A percentile compares a stretch with the other conserved stretches of the same genome.
These are phyloP conservation scores for Pseudorhombus dupliciocellatus DNA, from an alignment of 2,113 vertebrate genomes.

Conservation along the genomic window DNA sequence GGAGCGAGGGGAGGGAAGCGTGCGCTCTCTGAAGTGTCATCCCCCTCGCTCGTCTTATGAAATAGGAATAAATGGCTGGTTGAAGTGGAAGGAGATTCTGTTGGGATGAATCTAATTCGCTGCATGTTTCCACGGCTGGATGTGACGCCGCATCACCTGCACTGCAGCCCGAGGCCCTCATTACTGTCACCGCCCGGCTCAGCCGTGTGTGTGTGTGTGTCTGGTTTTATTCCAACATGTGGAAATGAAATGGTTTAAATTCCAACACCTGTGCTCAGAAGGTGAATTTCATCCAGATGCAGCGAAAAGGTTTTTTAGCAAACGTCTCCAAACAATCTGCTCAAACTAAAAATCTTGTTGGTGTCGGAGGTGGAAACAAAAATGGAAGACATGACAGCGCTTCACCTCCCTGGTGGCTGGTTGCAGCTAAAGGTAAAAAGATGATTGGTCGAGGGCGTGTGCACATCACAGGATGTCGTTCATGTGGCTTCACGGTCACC, in stretches of 20 bases:
- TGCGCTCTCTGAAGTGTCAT: slow-evolving; percentile 65
- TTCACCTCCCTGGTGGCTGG: too few species aligned
- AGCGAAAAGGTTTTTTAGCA: slow-evolving; percentile 8
- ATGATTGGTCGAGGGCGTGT: too few species aligned
- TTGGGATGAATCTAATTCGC: slow-evolving; percentile 65
- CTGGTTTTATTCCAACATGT: slow-evolving; percentile 21
- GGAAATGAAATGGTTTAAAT: slow-evolving; percentile 53
- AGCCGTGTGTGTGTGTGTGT: slow-evolving; percentile 12
- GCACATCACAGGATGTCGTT: too few species aligned
- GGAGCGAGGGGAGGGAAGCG: not conserved
- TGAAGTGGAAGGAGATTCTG: slow-evolving; percentile 62
- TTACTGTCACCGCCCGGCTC: slow-evolving; percentile 63
- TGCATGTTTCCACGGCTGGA: slow-evolving; percentile 52
- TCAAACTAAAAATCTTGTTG: too few species aligned
- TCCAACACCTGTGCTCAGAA: slow-evolving; percentile 35
- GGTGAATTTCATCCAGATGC: slow-evolving; percentile 2
- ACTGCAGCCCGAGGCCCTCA: slow-evolving; percentile 52
- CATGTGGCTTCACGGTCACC: too few species aligned
- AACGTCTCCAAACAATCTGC: not conserved
- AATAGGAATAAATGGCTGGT: slow-evolving; percentile 65
- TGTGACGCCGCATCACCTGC: slow-evolving; percentile 67
- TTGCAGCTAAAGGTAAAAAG: too few species aligned
- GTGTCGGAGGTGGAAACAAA: too few species aligned
- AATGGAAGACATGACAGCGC: too few species aligned
- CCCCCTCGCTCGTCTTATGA: slow-evolving; percentile 54